phyloP scores from a whole-genome alignment of 2,113 vertebrate genomes.

The Alaudala cheleensis region DNA sequence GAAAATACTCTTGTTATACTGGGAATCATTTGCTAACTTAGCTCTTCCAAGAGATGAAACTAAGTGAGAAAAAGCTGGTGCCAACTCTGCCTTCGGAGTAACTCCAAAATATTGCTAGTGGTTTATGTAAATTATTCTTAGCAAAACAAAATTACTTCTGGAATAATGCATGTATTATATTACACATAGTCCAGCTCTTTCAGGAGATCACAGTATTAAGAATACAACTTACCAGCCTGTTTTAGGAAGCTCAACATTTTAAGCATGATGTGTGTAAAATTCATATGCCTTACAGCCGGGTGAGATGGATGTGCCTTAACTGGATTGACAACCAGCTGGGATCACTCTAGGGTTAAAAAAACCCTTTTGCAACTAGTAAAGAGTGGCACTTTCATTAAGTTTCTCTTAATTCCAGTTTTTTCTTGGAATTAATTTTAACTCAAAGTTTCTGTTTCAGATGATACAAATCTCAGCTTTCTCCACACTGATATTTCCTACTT shows the following conservation, averaged over 20 bases:
- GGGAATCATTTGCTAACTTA: slow-evolving; percentile 27
- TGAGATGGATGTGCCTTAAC: not conserved
- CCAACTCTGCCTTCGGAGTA: not conserved
- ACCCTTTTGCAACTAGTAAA: slow-evolving; percentile 14
- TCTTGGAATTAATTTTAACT: slow-evolving; percentile 66
- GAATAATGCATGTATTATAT: not conserved
- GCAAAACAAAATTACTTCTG: not conserved
- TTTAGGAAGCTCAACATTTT: not conserved
- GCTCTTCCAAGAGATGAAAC: slow-evolving; percentile 3
- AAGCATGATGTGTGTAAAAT: not conserved
- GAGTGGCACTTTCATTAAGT: slow-evolving; percentile 43
- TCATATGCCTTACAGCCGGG: accelerated
- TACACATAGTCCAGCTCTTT: not conserved
- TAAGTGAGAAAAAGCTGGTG: not conserved
- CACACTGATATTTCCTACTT: slow-evolving; percentile 47
- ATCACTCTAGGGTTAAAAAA: not conserved
- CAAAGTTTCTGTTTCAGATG: slow-evolving; percentile 57
- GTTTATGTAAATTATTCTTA: not conserved
- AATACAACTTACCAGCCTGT: not conserved
- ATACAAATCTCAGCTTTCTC: slow-evolving; percentile 66
- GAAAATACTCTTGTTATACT: slow-evolving; percentile 41
- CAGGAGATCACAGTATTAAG: not conserved
- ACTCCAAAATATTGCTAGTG: not conserved
- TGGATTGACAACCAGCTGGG: slow-evolving; percentile 39
- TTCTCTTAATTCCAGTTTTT: slow-evolving; percentile 60